A percentile compares a stretch with the other conserved stretches of the same genome.
Conservation (phyloP, 1,140 invertebrate species). For the Ceratina calcarata region DNA sequence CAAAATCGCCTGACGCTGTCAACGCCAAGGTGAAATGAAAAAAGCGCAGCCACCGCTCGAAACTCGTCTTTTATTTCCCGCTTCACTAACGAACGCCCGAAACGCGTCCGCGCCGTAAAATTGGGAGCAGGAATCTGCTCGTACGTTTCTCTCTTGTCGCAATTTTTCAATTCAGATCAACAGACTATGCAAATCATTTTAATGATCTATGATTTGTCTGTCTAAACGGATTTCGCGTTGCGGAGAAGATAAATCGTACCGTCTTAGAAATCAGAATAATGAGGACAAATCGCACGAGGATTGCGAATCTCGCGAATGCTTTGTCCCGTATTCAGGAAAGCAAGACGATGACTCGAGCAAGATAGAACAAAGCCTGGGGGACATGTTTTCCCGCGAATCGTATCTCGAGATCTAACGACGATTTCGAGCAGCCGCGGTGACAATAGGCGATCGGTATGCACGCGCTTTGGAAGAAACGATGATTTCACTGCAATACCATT, state of each 20-base stretch:
- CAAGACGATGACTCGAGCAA: neutral
- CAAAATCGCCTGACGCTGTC: constrained; percentile 58
- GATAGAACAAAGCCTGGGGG: neutral
- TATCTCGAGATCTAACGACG: neutral
- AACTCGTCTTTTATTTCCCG: constrained; percentile 25
- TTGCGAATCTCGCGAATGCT: constrained; percentile 3
- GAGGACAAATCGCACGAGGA: too few species aligned
- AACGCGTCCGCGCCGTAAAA: constrained; percentile 5
- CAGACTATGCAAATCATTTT: too few species aligned
- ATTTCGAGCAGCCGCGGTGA: neutral
- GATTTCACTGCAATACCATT: constrained; percentile 26
- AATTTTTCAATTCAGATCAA: too few species aligned
- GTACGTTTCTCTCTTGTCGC: too few species aligned
- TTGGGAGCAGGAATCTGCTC: constrained; percentile 2
- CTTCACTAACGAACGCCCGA: constrained; percentile 17
- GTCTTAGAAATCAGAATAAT: too few species aligned
- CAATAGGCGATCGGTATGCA: constrained; percentile 4
- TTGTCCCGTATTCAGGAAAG: constrained; percentile 1
- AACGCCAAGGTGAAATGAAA: constrained; percentile 49
- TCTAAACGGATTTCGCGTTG: too few species aligned
- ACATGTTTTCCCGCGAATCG: neutral
- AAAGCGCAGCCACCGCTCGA: constrained; percentile 9
- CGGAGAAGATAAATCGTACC: too few species aligned
- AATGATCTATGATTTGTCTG: too few species aligned
- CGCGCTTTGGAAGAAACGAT: constrained; percentile 18